These are phyloP conservation scores for Sphenodon punctatus DNA, from an alignment of 2,797 vertebrate genomes.

Conservation along the genomic window DNA sequence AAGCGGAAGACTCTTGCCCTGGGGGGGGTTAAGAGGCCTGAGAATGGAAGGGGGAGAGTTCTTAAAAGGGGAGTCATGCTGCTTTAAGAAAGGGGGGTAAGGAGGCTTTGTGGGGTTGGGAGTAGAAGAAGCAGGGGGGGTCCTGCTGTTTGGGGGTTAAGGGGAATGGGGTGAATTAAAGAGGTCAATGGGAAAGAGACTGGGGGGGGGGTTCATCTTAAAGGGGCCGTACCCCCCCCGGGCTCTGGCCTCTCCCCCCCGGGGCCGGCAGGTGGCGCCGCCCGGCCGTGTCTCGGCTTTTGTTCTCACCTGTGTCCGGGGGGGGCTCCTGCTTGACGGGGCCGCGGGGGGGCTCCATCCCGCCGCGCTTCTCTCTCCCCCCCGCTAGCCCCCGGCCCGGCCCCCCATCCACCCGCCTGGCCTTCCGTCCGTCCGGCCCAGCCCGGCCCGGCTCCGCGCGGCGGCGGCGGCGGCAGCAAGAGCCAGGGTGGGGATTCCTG, in stretches of 20 bases:
- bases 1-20: neutral
- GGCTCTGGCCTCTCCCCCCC: neutral
- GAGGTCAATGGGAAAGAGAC: neutral
- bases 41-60: neutral
- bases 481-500: constrained; percentile 92
- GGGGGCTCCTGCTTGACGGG: constrained; percentile 41
- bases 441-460: constrained; percentile 77
- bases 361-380: constrained; percentile 25
- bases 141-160: too few species aligned
- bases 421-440: constrained; percentile 51
- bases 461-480: constrained; percentile 72
- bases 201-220: neutral
- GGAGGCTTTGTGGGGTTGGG: too few species aligned
- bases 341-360: constrained; percentile 52
- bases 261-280: constrained; percentile 34
- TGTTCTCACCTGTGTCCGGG: constrained; percentile 53
- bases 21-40: neutral
- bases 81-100: neutral
- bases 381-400: too few species aligned
- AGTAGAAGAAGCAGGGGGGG: too few species aligned
- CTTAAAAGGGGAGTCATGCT: neutral
- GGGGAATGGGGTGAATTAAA: too few species aligned
- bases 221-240: neutral
- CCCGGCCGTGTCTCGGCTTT: neutral
- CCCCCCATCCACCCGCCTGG: too few species aligned